These are phyloP conservation scores for Eumacrocentrus americanus DNA, from an alignment of 2,888 invertebrate genomes.

Conservation along the genomic window DNA sequence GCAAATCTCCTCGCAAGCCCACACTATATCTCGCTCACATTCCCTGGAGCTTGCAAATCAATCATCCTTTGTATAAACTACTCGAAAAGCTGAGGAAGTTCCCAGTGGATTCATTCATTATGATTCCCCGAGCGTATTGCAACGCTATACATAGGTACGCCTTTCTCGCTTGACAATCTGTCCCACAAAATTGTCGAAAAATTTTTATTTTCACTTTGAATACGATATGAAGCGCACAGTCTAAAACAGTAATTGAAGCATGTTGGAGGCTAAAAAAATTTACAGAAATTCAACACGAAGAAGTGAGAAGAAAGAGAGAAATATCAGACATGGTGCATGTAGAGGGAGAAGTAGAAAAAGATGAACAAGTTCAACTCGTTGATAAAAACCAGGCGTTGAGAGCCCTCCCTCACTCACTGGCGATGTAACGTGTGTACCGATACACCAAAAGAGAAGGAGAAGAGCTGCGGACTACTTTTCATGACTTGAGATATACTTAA, in stretches of 20 bases:
- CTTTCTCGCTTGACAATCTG: not conserved
- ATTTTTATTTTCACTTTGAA: not conserved
- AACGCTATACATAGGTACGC: not conserved
- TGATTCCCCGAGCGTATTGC: constrained; percentile 2
- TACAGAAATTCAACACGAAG: not conserved
- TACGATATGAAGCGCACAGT: not conserved
- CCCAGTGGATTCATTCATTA: constrained; percentile 22
- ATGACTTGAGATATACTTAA: constrained; percentile 1
- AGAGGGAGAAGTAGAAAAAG: too few species aligned
- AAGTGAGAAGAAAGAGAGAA: not conserved
- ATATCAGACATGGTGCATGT: too few species aligned
- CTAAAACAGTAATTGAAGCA: not conserved
- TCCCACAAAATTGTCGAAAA: not conserved
- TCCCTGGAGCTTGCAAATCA: constrained; percentile 11
- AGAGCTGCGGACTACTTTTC: not conserved
- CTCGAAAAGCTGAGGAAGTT: constrained; percentile 4
- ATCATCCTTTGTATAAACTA: constrained; percentile 19
- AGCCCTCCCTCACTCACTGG: not conserved
- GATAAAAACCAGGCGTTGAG: not conserved
- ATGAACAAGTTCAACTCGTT: not conserved
- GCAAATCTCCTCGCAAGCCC: not conserved
- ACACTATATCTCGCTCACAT: not conserved
- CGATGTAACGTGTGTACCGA: not conserved
- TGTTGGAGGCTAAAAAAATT: not conserved
- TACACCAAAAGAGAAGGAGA: not conserved